phyloP scores from a whole-genome alignment of 1,140 invertebrate genomes.

The Drosophila simulans region DNA sequence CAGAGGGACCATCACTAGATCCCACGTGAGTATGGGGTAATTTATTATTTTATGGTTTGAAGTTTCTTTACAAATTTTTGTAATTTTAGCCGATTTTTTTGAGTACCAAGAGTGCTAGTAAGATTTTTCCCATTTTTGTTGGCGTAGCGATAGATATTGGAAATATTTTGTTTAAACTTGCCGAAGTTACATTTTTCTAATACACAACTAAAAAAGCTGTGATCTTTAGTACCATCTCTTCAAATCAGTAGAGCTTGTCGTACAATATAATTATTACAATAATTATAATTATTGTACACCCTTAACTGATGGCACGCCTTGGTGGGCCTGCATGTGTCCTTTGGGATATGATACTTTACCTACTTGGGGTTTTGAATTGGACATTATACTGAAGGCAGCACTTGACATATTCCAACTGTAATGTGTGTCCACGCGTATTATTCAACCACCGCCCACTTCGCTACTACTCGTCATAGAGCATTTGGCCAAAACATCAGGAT shows the following conservation, averaged over 20 bases:
- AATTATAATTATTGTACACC: conserved; percentile 15
- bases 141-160: not conserved
- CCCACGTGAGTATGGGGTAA: conserved; percentile 66
- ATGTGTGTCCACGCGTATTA: conserved; percentile 7
- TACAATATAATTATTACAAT: no score
- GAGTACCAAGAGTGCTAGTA: no score
- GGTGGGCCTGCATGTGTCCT: conserved; percentile 1
- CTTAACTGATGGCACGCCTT: conserved; percentile 19
- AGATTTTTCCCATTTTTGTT: not conserved
- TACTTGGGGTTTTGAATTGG: not conserved
- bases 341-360: not conserved
- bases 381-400: not conserved
- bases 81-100: no score
- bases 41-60: no score
- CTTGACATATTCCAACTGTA: conserved; percentile 63
- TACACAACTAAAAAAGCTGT: no score
- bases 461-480: conserved; percentile 34
- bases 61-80: no score
- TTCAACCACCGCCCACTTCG: conserved; percentile 11
- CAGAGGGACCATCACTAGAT: conserved; percentile 66
- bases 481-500: conserved; percentile 32
- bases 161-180: not conserved
- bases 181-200: not conserved
- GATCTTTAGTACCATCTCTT: no score
- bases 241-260: not conserved